Conservation (phyloP, 2,113 vertebrate genomes). For the Uria lomvia region DNA sequence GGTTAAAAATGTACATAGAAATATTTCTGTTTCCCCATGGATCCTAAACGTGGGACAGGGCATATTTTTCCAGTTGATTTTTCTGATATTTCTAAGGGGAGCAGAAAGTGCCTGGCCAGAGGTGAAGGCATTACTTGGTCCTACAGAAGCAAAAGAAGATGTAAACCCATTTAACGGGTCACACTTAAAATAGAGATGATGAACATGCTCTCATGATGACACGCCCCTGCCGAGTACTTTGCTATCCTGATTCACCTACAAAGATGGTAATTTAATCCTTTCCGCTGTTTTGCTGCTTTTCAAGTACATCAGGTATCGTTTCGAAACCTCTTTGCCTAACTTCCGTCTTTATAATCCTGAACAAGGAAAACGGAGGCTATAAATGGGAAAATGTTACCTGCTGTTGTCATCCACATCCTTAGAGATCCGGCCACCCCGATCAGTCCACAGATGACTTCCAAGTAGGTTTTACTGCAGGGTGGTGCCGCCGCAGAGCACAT, state of each 20-base stretch:
- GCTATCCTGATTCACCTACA: neutral
- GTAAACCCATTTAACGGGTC: neutral
- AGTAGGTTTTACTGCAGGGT: neutral
- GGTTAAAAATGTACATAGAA: neutral
- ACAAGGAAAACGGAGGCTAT: neutral
- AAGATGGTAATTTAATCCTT: neutral
- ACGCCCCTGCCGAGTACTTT: neutral
- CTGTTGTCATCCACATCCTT: neutral
- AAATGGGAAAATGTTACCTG: neutral
- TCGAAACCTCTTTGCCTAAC: neutral
- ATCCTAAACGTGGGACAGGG: neutral
- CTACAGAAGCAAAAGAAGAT: neutral
- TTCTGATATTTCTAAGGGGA: neutral
- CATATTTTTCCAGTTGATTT: neutral
- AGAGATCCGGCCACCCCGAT: neutral
- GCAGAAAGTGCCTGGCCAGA: neutral
- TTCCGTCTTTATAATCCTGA: neutral
- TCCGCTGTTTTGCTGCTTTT: neutral
- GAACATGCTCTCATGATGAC: neutral
- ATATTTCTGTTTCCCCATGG: neutral
- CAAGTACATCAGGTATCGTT: neutral
- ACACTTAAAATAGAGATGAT: neutral
- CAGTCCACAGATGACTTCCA: neutral
- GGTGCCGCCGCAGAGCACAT: neutral
- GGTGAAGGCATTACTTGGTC: neutral